Base-by-base conservation (phyloP, 2,888 invertebrate genomes). In the Tricholauxania praeusta region DNA sequence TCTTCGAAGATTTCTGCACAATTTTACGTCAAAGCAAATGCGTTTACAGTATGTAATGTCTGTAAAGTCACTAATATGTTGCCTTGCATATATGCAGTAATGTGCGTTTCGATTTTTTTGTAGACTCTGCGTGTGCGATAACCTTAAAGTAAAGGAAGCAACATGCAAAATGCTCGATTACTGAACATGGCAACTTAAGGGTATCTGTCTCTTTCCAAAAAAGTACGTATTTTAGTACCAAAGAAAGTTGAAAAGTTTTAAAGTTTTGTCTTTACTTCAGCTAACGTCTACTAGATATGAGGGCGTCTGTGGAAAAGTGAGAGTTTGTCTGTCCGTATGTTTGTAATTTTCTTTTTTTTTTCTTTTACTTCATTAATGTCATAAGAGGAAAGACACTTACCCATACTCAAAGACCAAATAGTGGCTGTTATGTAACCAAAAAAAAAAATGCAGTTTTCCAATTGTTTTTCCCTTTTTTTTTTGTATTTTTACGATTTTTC, bases 261-360 rank as follows among this genome's bases (percentile, higher is more conserved):
- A 19, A 66, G 6, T 32, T 66, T 66, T 66, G 19, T 52, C 12
- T 47, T 15, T n/a, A 39, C 39, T 39, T 17, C 8, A 10, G 10
- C 32, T n/a, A 15, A 28, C n/a, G 39, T 12, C 57, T 47, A 10
- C 59, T 59, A 8, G 39, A 8, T 49, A 59, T 48, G 68, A 68
- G 52, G 53, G 70, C 19, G 49, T 63, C 19, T 28, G n/a, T 10
- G 51, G 70, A 22, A 51, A 70, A 70, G 70, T 70, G 70, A 70
- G 70, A 70, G 70, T 70, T 68, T 39, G 57, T 64, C 22, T 17
- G 17, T 51, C 39, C 39, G 39, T 28, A 28, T 28, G 28, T 12
- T 65, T 51, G 51, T 51, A 64, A 55, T 10, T 22, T 67, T 55
- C 49, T n/a, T 22, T 12, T 64, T 19, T 64, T 64, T 64, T 12